Conservation (phyloP, 2,888 invertebrate species). For the Ligdia adustata region DNA sequence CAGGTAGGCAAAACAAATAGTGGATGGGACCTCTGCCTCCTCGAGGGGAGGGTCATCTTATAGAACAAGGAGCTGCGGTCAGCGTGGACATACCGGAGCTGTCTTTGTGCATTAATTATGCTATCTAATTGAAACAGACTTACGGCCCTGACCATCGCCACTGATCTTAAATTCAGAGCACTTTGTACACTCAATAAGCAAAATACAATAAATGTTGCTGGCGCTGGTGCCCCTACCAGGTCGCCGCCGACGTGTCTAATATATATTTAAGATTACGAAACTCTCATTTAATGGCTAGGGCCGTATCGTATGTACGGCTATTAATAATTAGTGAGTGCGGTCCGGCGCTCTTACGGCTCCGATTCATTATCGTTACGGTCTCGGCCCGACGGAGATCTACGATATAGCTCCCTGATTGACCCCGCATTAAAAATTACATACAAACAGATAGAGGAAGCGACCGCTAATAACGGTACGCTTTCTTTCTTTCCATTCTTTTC, state of each 20-base stretch:
- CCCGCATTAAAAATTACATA: slow-evolving; percentile 84
- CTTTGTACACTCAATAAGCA: slow-evolving; percentile 24
- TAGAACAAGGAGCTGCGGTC: slow-evolving; percentile 73
- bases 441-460: slow-evolving; percentile 69
- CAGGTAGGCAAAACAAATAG: slow-evolving; percentile 79
- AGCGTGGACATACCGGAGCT: slow-evolving; percentile 63
- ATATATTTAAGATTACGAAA: slow-evolving; percentile 42
- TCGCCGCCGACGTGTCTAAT: slow-evolving; percentile 18
- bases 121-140: slow-evolving; percentile 75
- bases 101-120: slow-evolving; percentile 80
- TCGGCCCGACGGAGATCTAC: slow-evolving; percentile 78
- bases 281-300: slow-evolving; percentile 53
- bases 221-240: not conserved
- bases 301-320: slow-evolving; percentile 56
- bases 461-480: slow-evolving; percentile 66
- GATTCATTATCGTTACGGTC: slow-evolving; percentile 82
- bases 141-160: slow-evolving; percentile 61
- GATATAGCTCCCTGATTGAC: slow-evolving; percentile 82
- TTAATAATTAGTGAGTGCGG: slow-evolving; percentile 85
- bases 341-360: slow-evolving; percentile 75
- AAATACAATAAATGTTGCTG: slow-evolving; percentile 21
- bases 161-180: slow-evolving; percentile 63
- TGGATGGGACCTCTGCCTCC: slow-evolving; percentile 63
- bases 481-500: slow-evolving; percentile 74
- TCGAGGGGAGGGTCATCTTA: slow-evolving; percentile 72